Evolutionary conservation across 2,888 invertebrate species (phyloP).

Genomic region (Lamellibrachia columna): DNA sequence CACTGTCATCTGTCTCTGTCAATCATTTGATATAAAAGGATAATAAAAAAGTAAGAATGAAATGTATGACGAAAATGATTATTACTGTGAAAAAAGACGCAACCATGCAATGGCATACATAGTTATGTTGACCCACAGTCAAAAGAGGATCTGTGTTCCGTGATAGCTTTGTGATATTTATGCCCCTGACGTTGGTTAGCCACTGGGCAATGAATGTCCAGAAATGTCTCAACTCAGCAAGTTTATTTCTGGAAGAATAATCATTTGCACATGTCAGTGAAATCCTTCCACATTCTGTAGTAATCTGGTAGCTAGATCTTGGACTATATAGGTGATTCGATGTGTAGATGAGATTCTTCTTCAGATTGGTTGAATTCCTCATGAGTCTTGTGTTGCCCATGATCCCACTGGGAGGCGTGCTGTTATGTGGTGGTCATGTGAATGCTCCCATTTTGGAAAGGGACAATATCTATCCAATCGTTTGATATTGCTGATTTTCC

Average conservation of each 20-base stretch:
- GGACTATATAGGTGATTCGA: not conserved
- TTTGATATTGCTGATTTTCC: not conserved
- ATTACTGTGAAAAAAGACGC: too few species aligned
- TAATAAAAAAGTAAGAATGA: too few species aligned
- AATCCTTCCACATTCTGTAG: not conserved
- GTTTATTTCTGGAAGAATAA: not conserved
- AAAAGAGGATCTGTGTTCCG: not conserved
- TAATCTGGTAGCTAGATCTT: not conserved
- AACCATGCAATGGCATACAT: too few species aligned
- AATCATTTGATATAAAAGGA: too few species aligned
- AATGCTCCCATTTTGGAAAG: not conserved
- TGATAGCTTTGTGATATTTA: not conserved
- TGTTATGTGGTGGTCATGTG: not conserved
- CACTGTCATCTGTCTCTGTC: too few species aligned
- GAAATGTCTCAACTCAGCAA: not conserved
- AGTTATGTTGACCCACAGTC: not conserved
- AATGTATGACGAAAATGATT: too few species aligned
- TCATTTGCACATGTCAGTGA: not conserved
- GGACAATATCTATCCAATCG: not conserved
- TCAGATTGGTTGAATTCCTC: not conserved
- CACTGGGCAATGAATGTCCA: not conserved
- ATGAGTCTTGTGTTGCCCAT: not conserved
- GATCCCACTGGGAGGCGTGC: not conserved
- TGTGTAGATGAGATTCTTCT: not conserved
- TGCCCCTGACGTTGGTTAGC: not conserved